Conservation (phyloP, 2,888 invertebrate genomes). For the Tenodera sinensis region DNA sequence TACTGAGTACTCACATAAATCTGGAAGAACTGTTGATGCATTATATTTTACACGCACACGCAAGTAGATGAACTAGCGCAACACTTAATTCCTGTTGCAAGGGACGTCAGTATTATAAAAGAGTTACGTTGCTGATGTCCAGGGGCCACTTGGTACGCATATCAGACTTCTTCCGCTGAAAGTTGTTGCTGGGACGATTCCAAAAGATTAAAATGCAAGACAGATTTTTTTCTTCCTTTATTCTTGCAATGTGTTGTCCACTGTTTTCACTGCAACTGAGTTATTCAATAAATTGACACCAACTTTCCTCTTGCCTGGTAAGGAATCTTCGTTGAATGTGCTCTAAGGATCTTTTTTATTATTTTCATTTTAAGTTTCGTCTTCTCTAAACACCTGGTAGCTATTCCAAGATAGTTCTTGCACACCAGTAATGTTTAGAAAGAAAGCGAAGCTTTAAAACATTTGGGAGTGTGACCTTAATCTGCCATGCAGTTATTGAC, state of each 20-base stretch:
- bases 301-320: neutral
- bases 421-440: no score
- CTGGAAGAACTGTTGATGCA: no score
- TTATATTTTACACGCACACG: no score
- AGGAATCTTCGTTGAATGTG: no score
- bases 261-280: neutral
- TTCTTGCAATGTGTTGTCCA: neutral
- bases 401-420: no score
- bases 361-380: no score
- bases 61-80: no score
- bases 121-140: neutral
- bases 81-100: neutral
- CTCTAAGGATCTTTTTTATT: neutral
- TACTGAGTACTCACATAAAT: no score
- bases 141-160: neutral
- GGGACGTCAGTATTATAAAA: neutral
- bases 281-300: neutral
- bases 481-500: no score
- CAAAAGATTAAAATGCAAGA: neutral
- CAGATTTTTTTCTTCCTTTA: neutral
- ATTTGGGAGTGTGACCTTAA: no score
- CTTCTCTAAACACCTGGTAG: no score
- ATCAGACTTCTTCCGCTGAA: neutral
- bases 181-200: neutral
- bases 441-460: no score